phyloP scores from a whole-genome alignment of 2,888 invertebrate species.

The Ophion ventricosus region DNA sequence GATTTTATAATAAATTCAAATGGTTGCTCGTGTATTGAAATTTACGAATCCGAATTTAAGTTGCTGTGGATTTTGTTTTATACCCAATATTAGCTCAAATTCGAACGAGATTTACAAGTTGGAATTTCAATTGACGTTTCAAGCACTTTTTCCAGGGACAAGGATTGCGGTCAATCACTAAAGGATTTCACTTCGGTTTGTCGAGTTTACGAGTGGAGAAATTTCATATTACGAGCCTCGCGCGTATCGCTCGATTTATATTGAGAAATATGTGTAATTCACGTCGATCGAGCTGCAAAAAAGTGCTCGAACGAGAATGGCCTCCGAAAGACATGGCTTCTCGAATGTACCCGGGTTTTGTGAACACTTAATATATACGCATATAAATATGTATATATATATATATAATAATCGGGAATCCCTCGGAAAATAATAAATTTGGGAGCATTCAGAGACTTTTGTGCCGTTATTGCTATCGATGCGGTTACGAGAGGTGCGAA shows the following conservation, averaged over 20 bases:
- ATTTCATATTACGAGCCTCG: not conserved
- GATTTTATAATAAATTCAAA: not conserved
- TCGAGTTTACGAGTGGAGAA: not conserved
- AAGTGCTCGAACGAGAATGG: constrained; percentile 25
- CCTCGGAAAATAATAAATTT: constrained; percentile 67
- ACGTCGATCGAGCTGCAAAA: constrained; percentile 43
- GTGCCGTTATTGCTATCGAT: constrained; percentile 9
- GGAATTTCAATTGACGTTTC: not conserved
- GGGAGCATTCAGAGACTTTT: constrained; percentile 41
- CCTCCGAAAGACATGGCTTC: not conserved
- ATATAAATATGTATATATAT: not conserved
- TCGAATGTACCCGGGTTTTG: not conserved
- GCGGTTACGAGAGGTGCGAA: constrained; percentile 49
- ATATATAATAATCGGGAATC: constrained; percentile 47
- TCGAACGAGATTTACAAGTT: not conserved
- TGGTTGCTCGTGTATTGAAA: not conserved
- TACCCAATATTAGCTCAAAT: too few relatives aligned
- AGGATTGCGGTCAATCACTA: not conserved
- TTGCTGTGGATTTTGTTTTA: too few relatives aligned
- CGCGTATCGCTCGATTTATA: constrained; percentile 10
- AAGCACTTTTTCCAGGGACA: not conserved
- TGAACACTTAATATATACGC: not conserved
- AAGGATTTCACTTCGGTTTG: not conserved
- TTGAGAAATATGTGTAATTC: constrained; percentile 13
- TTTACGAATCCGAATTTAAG: not conserved